These are phyloP conservation scores for Campopleginae sp. DNA, from an alignment of 2,888 invertebrate species.

Conservation along the genomic window DNA sequence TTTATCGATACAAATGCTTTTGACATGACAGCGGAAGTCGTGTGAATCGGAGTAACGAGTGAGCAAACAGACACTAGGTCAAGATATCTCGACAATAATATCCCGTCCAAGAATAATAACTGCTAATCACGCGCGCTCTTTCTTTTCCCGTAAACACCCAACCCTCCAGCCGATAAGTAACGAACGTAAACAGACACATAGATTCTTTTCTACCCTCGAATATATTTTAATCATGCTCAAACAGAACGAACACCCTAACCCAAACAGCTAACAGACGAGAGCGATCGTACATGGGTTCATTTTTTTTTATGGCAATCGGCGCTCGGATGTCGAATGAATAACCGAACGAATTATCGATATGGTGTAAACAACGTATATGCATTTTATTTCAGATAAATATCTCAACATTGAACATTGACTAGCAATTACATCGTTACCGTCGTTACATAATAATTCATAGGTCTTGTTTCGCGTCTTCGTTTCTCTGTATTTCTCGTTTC, in stretches of 20 bases:
- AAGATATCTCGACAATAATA: not conserved
- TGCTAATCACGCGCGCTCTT: not conserved
- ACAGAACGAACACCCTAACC: not conserved
- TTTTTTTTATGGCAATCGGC: not conserved
- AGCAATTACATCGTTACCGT: constrained; percentile 76
- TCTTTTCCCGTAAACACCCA: no score
- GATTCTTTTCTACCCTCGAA: no score
- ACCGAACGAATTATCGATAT: constrained; percentile 29
- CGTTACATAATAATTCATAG: constrained; percentile 71
- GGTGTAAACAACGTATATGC: constrained; percentile 82
- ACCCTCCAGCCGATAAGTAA: no score
- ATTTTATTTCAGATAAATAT: constrained; percentile 80
- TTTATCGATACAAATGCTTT: not conserved
- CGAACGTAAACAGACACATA: no score
- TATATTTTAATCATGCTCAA: not conserved
- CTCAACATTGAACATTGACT: constrained; percentile 83
- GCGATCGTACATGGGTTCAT: not conserved
- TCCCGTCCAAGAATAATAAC: not conserved
- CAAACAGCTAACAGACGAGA: not conserved
- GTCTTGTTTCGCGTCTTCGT: constrained; percentile 66
- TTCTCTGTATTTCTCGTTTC: constrained; percentile 43
- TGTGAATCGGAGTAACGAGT: not conserved
- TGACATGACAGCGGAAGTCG: not conserved
- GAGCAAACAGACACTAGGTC: not conserved
- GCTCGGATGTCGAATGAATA: not conserved